Conservation (phyloP, 1,140 invertebrate species). For the Reticulitermes speratus region DNA sequence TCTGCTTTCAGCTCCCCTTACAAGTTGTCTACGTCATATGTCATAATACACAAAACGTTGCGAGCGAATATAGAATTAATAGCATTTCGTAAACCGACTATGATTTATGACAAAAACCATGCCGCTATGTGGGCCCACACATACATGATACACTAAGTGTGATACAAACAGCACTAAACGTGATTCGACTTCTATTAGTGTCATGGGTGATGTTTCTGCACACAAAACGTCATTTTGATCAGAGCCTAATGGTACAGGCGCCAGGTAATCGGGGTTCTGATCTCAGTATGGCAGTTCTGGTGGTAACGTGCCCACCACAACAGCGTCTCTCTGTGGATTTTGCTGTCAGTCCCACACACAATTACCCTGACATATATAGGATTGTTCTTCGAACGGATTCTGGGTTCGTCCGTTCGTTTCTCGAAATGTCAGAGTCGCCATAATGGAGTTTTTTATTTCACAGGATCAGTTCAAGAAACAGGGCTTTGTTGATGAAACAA, state of each 20-base stretch:
- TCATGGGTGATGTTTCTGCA: not conserved
- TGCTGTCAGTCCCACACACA: too few species aligned
- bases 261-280: too few species aligned
- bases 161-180: not conserved
- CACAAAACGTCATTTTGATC: not conserved
- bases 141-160: not conserved
- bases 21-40: not conserved
- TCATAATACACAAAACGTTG: constrained; percentile 11
- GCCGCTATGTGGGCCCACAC: not conserved
- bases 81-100: not conserved
- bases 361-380: too few species aligned
- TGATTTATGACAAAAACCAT: not conserved
- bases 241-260: not conserved
- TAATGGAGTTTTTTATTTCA: too few species aligned
- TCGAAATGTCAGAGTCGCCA: too few species aligned
- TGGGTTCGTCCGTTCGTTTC: too few species aligned
- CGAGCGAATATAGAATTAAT: constrained; percentile 16
- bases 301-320: too few species aligned
- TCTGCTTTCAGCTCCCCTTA: not conserved
- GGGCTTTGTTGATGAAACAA: too few species aligned
- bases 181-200: not conserved
- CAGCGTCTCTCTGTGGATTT: too few species aligned
- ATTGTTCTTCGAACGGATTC: too few species aligned
- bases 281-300: too few species aligned
- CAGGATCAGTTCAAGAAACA: too few species aligned